phyloP scores from a whole-genome alignment of 1,140 invertebrate species.

The Lanistes nyassanus region DNA sequence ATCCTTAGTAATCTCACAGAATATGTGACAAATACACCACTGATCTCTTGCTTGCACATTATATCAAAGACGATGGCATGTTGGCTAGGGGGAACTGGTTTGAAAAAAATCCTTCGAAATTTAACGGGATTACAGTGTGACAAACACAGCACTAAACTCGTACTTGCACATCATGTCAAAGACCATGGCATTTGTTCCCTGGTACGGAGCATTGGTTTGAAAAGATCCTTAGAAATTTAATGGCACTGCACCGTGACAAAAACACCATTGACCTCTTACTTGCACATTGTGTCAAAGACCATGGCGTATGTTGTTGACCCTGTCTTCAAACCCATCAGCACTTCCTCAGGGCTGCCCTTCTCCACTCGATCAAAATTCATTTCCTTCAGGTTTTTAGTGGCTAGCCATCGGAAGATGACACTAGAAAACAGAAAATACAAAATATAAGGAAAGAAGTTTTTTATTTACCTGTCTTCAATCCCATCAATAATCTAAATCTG shows the following conservation, averaged over 20 bases:
- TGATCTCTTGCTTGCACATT: conserved; percentile 63
- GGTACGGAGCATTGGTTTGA: no score
- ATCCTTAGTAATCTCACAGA: no score
- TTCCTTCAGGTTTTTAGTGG: conserved; percentile 65
- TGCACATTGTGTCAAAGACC: conserved; percentile 67
- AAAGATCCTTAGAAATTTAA: no score
- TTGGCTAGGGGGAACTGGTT: no score
- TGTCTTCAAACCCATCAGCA: conserved; percentile 64
- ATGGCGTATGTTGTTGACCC: conserved; percentile 68
- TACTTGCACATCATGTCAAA: no score
- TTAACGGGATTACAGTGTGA: no score
- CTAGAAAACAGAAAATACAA: conserved; percentile 50
- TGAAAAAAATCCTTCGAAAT: no score
- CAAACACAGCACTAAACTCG: no score
- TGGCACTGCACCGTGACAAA: no score
- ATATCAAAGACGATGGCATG: conserved; percentile 68
- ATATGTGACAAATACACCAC: no score
- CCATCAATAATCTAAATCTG: not conserved
- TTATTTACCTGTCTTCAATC: not conserved
- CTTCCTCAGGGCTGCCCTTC: conserved; percentile 64
- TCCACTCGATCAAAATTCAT: conserved; percentile 64
- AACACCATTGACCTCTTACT: conserved; percentile 45
- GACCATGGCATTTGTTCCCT: no score
- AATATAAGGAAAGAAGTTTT: no score
- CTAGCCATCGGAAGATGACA: conserved; percentile 68